A percentile compares a stretch with the other conserved stretches of the same genome.
Conservation (phyloP, 2,113 vertebrate genomes). For the Sorex araneus region DNA sequence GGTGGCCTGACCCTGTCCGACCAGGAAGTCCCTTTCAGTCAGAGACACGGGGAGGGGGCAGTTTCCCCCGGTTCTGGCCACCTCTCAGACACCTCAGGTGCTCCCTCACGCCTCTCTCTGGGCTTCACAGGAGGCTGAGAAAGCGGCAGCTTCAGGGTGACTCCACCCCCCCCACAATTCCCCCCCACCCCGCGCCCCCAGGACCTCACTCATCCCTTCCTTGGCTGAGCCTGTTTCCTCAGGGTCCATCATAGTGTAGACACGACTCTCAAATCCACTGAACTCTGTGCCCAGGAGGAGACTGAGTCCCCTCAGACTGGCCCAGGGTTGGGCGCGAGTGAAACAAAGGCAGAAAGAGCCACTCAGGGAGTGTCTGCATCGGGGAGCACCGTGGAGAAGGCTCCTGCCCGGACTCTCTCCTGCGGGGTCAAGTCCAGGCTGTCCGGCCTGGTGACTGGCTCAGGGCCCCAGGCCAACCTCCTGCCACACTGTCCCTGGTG, state of each 20-base stretch:
- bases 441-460: background rate
- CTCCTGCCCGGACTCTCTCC: background rate
- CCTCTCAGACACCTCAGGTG: background rate
- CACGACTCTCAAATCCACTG: background rate
- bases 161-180: background rate
- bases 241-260: background rate
- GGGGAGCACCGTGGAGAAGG: background rate
- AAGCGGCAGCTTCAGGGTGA: background rate
- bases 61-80: background rate
- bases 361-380: background rate
- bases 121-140: no score
- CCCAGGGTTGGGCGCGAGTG: background rate
- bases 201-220: background rate
- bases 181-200: background rate
- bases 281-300: background rate
- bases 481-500: background rate
- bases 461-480: background rate
- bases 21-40: background rate
- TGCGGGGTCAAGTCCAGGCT: background rate
- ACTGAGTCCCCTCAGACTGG: background rate
- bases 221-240: background rate
- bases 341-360: background rate
- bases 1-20: background rate
- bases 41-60: background rate
- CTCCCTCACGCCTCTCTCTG: background rate